A percentile compares a stretch with the other conserved stretches of the same genome.
These are phyloP conservation scores for Stenopsyche tienmushanensis DNA, from an alignment of 1,140 invertebrate genomes.

Conservation along the genomic window DNA sequence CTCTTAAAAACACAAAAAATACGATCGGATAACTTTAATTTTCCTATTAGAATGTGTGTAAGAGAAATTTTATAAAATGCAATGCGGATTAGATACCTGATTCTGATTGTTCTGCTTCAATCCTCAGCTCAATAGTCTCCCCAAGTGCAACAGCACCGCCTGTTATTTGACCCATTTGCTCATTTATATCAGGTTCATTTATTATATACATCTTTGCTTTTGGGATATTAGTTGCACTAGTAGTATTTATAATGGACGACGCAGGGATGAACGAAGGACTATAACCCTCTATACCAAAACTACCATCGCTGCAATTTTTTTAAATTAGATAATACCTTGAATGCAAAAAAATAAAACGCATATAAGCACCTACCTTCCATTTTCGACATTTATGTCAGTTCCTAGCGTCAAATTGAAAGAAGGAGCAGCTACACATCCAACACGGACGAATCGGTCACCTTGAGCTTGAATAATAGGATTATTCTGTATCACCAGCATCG, in stretches of 20 bases:
- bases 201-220: slow-evolving; percentile 53
- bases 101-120: slow-evolving; percentile 44
- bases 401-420: slow-evolving; percentile 46
- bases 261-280: slow-evolving; percentile 30
- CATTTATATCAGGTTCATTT: slow-evolving; percentile 43
- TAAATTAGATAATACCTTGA: not conserved
- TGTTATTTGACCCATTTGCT: slow-evolving; percentile 28
- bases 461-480: slow-evolving; percentile 66
- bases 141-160: slow-evolving; percentile 48
- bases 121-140: slow-evolving; percentile 50
- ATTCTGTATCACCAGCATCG: slow-evolving; percentile 65
- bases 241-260: slow-evolving; percentile 38
- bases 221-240: slow-evolving; percentile 30
- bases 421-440: slow-evolving; percentile 59
- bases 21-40: too few species aligned
- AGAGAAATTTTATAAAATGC: too few species aligned
- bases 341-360: not conserved
- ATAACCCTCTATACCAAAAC: slow-evolving; percentile 8
- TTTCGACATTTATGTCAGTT: slow-evolving; percentile 49
- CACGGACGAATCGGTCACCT: slow-evolving; percentile 64
- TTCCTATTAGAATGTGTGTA: too few species aligned
- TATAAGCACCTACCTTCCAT: slow-evolving; percentile 44
- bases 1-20: too few species aligned
- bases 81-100: too few species aligned
- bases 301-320: slow-evolving; percentile 27